Conservation (phyloP, 2,888 invertebrate species). For the Nezara viridula region DNA sequence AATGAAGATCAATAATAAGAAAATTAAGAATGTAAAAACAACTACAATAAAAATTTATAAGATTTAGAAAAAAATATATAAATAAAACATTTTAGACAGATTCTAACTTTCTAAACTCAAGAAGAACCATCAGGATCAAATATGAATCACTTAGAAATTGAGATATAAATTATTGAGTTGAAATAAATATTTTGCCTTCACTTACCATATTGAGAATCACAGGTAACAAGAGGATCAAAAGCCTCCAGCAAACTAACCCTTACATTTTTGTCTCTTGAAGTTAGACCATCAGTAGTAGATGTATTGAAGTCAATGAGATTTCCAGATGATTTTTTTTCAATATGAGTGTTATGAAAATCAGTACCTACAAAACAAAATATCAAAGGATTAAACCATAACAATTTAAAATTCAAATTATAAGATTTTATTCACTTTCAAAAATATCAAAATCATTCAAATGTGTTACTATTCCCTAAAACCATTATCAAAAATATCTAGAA, state of each 20-base stretch:
- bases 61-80: neutral
- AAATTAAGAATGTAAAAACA: neutral
- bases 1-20: constrained; percentile 35
- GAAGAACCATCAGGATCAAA: neutral
- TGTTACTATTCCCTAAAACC: neutral
- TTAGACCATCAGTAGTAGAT: constrained; percentile 67
- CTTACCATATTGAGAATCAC: constrained; percentile 11
- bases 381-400: neutral
- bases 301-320: constrained; percentile 75
- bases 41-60: neutral
- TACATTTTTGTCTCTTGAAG: constrained; percentile 68
- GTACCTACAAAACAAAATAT: constrained; percentile 53
- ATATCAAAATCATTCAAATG: neutral
- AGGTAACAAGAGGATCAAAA: constrained; percentile 84
- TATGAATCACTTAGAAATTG: neutral
- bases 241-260: constrained; percentile 84
- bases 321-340: constrained; percentile 68
- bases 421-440: neutral
- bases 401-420: neutral
- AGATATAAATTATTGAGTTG: neutral
- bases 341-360: constrained; percentile 66
- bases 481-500: neutral
- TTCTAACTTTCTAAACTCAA: neutral
- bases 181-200: neutral
- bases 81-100: neutral